Conservation (phyloP, 2,113 vertebrate genomes). For the Embiotoca jacksoni region DNA sequence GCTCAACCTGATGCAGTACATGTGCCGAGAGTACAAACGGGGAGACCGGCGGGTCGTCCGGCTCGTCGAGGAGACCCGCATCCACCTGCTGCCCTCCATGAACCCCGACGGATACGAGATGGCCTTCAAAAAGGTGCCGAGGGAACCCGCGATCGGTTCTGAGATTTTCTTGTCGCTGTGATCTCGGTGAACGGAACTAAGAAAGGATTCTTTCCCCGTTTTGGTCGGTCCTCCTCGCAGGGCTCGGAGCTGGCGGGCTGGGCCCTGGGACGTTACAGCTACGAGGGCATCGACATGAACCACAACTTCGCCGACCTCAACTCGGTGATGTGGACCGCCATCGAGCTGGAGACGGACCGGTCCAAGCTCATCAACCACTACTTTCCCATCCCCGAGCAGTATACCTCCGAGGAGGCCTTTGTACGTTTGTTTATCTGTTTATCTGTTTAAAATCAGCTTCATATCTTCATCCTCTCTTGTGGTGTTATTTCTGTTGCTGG, state of each 20-base stretch:
- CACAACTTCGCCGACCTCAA: slow-evolving; percentile 95
- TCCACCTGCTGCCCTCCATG: slow-evolving; percentile 94
- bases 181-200: background rate
- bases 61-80: slow-evolving; percentile 90
- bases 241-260: slow-evolving; percentile 94
- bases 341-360: slow-evolving; percentile 89
- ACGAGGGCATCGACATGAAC: slow-evolving; percentile 95
- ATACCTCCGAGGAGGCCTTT: slow-evolving; percentile 87
- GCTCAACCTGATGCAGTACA: slow-evolving; percentile 93
- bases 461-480: background rate
- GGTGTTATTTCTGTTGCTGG: too few species aligned
- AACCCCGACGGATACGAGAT: slow-evolving; percentile 95
- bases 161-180: background rate
- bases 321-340: slow-evolving; percentile 90
- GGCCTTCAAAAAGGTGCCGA: slow-evolving; percentile 88
- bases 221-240: slow-evolving; percentile 63
- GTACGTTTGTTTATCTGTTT: slow-evolving; percentile 76
- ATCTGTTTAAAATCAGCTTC: background rate
- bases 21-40: slow-evolving; percentile 91
- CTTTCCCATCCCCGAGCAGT: slow-evolving; percentile 90
- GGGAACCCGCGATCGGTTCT: too few species aligned
- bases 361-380: slow-evolving; percentile 92
- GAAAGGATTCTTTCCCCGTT: too few species aligned
- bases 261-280: slow-evolving; percentile 91
- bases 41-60: slow-evolving; percentile 88